These are phyloP conservation scores for Drosophila mauritiana DNA, from an alignment of 1,140 invertebrate genomes.

Conservation along the genomic window DNA sequence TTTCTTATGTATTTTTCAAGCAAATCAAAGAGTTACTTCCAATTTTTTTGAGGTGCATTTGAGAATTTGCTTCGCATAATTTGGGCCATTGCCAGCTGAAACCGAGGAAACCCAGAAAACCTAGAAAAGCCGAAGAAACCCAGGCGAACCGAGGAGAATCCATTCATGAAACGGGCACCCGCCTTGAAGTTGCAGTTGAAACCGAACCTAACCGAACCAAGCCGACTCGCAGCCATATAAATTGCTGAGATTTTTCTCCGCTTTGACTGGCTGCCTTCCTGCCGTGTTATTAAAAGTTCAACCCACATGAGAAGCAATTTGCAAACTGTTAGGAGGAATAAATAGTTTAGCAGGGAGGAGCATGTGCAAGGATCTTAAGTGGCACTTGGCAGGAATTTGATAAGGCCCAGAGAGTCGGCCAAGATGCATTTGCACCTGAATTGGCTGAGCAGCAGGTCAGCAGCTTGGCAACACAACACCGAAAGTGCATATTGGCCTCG, in stretches of 20 bases:
- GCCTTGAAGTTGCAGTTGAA: conserved; percentile 35
- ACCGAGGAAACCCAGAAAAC: conserved; percentile 4
- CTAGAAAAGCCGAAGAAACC: conserved; percentile 13
- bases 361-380: conserved; percentile 44
- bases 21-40: neutral
- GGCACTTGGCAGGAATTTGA: conserved; percentile 49
- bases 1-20: too few species aligned
- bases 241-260: conserved; percentile 66
- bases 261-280: conserved; percentile 44
- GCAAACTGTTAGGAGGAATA: conserved; percentile 67
- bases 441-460: conserved; percentile 1
- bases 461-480: conserved; percentile 11
- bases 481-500: conserved; percentile 23
- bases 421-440: conserved; percentile 48
- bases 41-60: neutral
- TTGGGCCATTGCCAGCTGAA: conserved; percentile 51
- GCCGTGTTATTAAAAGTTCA: conserved; percentile 77
- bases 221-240: conserved; percentile 53
- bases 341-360: conserved; percentile 36
- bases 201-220: conserved; percentile 25
- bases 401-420: conserved; percentile 20
- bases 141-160: conserved; percentile 22
- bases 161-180: conserved; percentile 71
- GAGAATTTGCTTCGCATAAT: conserved; percentile 40
- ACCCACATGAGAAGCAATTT: conserved; percentile 72